Percentiles rank a stretch among this genome's conserved stretches.
Evolutionary conservation across 1,140 invertebrate genomes (phyloP).

Genomic region (Hesperophylax magnus): DNA sequence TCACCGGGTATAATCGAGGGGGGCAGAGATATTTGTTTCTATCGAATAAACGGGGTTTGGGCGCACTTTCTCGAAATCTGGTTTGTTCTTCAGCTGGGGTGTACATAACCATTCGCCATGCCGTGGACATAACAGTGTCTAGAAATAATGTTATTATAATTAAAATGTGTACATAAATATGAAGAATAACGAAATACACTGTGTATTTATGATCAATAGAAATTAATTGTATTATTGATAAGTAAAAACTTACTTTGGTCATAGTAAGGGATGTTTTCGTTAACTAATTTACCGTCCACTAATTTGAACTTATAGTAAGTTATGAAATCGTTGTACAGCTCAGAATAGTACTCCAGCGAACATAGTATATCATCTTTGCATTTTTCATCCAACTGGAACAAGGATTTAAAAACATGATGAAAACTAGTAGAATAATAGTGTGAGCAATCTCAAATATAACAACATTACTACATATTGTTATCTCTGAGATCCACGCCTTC

Average conservation of each 20-base stretch:
- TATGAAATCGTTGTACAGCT: slow-evolving; percentile 35
- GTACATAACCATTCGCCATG: slow-evolving; percentile 56
- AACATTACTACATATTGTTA: no score
- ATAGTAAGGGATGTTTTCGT: no score
- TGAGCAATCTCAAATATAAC: no score
- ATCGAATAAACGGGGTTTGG: not conserved
- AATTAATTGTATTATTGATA: no score
- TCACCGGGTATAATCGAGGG: no score
- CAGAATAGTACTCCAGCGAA: slow-evolving; percentile 52
- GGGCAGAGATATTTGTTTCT: not conserved
- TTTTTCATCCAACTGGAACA: not conserved
- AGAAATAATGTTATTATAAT: slow-evolving; percentile 10
- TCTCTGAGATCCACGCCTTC: no score
- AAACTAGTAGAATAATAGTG: no score
- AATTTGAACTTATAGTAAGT: slow-evolving; percentile 47
- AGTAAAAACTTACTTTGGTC: no score
- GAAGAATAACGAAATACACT: no score
- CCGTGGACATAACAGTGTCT: slow-evolving; percentile 48
- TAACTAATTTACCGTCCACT: not conserved
- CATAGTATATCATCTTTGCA: slow-evolving; percentile 23
- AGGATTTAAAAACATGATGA: no score
- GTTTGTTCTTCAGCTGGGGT: slow-evolving; percentile 52
- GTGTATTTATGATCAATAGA: no score
- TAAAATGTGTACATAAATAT: not conserved
- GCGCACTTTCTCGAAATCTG: not conserved